Conservation (phyloP, 2,888 invertebrate genomes). For the Tridacna gigas region DNA sequence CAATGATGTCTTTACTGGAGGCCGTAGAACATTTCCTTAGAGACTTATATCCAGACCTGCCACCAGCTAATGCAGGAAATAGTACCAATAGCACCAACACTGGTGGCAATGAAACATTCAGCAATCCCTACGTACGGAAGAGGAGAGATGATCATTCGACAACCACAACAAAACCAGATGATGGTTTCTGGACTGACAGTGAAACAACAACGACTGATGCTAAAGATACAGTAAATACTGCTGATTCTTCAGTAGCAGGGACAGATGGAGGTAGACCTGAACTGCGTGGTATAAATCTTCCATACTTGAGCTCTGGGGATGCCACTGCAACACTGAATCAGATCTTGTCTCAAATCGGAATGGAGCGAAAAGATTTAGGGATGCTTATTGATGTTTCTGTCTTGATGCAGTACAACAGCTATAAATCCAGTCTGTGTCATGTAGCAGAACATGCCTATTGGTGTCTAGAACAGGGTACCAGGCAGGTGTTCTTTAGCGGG, state of each 20-base stretch:
- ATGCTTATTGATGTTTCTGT: slow-evolving; percentile 15
- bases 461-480: slow-evolving; percentile 35
- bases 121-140: slow-evolving; percentile 21
- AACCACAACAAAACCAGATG: not conserved
- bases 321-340: not conserved
- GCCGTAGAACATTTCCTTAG: slow-evolving; percentile 15
- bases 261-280: not conserved
- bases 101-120: not conserved
- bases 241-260: not conserved
- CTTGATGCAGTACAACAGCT: slow-evolving; percentile 5
- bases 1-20: slow-evolving; percentile 8
- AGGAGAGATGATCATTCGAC: not conserved
- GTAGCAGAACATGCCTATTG: slow-evolving; percentile 15
- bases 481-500: slow-evolving; percentile 23
- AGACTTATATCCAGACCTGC: not conserved
- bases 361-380: not conserved
- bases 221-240: not conserved
- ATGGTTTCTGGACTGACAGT: not conserved
- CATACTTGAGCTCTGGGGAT: not conserved
- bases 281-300: slow-evolving; percentile 17
- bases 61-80: not conserved
- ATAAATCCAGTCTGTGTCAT: slow-evolving; percentile 41
- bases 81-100: not conserved
- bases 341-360: not conserved
- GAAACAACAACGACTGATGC: not conserved